Percentiles rank a stretch among this genome's conserved stretches.
Conservation (phyloP, 1,140 invertebrate genomes). For the Drosophila eugracilis region DNA sequence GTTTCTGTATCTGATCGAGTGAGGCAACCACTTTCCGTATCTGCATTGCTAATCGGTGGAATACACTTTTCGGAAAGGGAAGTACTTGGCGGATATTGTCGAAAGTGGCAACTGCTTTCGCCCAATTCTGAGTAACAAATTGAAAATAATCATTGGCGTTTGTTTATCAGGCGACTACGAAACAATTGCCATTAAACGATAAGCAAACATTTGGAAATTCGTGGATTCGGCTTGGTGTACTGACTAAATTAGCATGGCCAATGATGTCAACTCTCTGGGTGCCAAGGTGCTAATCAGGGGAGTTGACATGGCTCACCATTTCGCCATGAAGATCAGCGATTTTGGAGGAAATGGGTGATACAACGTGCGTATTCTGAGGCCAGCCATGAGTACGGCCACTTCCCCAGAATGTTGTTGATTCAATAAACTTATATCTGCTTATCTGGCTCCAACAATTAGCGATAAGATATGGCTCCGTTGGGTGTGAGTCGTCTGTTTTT, state of each 20-base stretch:
- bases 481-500: slow-evolving; percentile 27
- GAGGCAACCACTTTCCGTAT: slow-evolving; percentile 28
- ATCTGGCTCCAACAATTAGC: slow-evolving; percentile 36
- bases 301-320: slow-evolving; percentile 41
- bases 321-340: slow-evolving; percentile 17
- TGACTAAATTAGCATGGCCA: slow-evolving; percentile 43
- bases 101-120: slow-evolving; percentile 26
- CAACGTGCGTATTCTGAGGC: slow-evolving; percentile 4
- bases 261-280: slow-evolving; percentile 63
- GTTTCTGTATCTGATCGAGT: slow-evolving; percentile 20
- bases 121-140: slow-evolving; percentile 46
- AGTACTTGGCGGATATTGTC: too few relatives aligned
- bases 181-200: slow-evolving; percentile 52
- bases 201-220: slow-evolving; percentile 57
- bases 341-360: slow-evolving; percentile 29
- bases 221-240: background rate
- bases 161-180: slow-evolving; percentile 20
- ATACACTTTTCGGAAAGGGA: slow-evolving; percentile 10
- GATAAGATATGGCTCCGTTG: slow-evolving; percentile 62
- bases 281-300: slow-evolving; percentile 44
- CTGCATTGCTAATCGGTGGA: slow-evolving; percentile 8
- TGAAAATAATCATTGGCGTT: slow-evolving; percentile 50
- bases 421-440: slow-evolving; percentile 67
- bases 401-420: slow-evolving; percentile 44
- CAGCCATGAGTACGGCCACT: slow-evolving; percentile 17